Base-by-base conservation (phyloP, 2,113 vertebrate species). In the Spilogale gracilis region DNA sequence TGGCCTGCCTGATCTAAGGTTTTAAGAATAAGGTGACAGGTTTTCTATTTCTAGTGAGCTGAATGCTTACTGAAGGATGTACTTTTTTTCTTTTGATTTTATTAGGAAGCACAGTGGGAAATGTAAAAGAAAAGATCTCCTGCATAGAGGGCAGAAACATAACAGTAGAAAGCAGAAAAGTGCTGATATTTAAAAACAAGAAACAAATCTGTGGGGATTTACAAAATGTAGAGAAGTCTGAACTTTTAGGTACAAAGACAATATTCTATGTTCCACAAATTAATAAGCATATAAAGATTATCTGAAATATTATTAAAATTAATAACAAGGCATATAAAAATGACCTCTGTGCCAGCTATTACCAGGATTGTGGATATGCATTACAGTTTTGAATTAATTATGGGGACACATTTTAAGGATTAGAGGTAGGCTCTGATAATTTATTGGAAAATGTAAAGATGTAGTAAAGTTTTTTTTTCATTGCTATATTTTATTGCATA, bases 311-410 rank as follows among this genome's bases (percentile, higher is more conserved):
- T 14, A 73, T 95, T 95, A 95, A 84, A 97, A 98, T 96, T 89
- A 97, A 95, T 54, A 73, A 92, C 74, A 91, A 96, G 80, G 17
- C 50, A 63, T 71, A 79, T 60, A 91, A 95, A 98, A 98, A 96
- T 92, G 58, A 96, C 80, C 38, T 96, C 71, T 95, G 56, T 93
- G 69, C 23, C 79, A 94, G 58, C n/a, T 95, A 58, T 91, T 96
- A 88, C 71, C 67, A 95, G 11, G 38, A 63, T 14, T 60, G 20
- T 82, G 3, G 48, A 87, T 50, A 38, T 48, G 52, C 2, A 93
- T 38, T 83, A 38, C 0, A 89, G 67, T 67, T 20, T 23, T 79
- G 61, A 86, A 94, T 88, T 83, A 87, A 84, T 96, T 91, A 90
- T 30, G 17, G 18, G 21, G 8, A 80, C 8, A 9, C 10, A 83